phyloP scores from a whole-genome alignment of 2,888 invertebrate species.

The Sinhomidia bicolor region DNA sequence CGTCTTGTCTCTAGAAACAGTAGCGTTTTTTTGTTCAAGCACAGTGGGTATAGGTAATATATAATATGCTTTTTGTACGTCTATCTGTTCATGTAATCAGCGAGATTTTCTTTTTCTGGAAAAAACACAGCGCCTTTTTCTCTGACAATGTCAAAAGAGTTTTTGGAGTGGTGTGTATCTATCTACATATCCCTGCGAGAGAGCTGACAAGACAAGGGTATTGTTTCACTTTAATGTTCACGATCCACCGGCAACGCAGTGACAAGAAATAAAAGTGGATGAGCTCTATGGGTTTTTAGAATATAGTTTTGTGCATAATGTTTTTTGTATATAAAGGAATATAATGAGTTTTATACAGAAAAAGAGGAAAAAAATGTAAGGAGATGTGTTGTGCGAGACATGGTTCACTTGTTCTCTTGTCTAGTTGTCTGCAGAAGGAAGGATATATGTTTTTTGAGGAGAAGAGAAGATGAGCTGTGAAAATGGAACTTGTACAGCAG shows the following conservation, averaged over 20 bases:
- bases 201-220: constrained; percentile 56
- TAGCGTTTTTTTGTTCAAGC: constrained; percentile 32
- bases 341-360: not conserved
- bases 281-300: constrained; percentile 1
- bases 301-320: too few relatives aligned
- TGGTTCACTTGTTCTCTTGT: constrained; percentile 47
- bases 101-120: constrained; percentile 43
- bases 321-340: too few relatives aligned
- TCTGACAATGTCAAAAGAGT: constrained; percentile 10
- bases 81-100: constrained; percentile 19
- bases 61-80: not conserved
- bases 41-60: not conserved
- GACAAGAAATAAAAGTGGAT: not conserved
- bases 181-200: not conserved
- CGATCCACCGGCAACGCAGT: constrained; percentile 10
- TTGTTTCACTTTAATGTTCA: constrained; percentile 67
- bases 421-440: not conserved
- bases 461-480: constrained; percentile 34
- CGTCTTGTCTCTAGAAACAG: constrained; percentile 18
- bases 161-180: not conserved
- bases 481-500: constrained; percentile 14
- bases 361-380: not conserved
- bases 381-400: constrained; percentile 2
- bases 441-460: not conserved
- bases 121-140: not conserved